phyloP scores from a whole-genome alignment of 2,888 invertebrate species.

The Plutella xylostella region DNA sequence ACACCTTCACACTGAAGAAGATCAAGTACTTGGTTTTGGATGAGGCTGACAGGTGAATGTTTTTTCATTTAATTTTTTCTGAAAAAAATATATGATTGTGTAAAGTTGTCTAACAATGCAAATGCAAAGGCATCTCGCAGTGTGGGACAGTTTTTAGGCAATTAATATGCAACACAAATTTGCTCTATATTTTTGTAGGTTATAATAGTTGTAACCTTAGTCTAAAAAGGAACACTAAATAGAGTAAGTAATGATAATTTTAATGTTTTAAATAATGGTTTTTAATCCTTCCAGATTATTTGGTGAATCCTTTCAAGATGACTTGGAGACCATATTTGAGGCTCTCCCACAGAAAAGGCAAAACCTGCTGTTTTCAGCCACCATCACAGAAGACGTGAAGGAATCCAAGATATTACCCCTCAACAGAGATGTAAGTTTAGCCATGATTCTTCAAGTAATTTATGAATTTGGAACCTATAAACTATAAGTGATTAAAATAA shows the following conservation, averaged over 20 bases:
- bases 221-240: no score
- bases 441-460: no score
- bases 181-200: no score
- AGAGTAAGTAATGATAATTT: no score
- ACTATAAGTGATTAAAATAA: no score
- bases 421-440: slow-evolving; percentile 69
- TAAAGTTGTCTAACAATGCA: no score
- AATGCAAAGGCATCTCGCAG: no score
- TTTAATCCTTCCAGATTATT: slow-evolving; percentile 48
- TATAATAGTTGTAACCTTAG: no score
- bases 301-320: slow-evolving; percentile 85
- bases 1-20: slow-evolving; percentile 82
- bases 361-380: slow-evolving; percentile 94
- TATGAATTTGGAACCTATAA: no score
- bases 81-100: not conserved
- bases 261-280: not conserved
- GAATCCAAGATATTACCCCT: slow-evolving; percentile 73
- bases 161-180: no score
- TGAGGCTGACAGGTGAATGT: slow-evolving; percentile 90
- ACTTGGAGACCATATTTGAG: slow-evolving; percentile 82
- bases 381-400: slow-evolving; percentile 87
- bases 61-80: not conserved
- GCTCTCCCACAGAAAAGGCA: slow-evolving; percentile 84
- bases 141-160: no score
- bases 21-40: slow-evolving; percentile 92